These are phyloP conservation scores for Oryzias melastigma DNA, from an alignment of 2,113 vertebrate species.

Conservation along the genomic window DNA sequence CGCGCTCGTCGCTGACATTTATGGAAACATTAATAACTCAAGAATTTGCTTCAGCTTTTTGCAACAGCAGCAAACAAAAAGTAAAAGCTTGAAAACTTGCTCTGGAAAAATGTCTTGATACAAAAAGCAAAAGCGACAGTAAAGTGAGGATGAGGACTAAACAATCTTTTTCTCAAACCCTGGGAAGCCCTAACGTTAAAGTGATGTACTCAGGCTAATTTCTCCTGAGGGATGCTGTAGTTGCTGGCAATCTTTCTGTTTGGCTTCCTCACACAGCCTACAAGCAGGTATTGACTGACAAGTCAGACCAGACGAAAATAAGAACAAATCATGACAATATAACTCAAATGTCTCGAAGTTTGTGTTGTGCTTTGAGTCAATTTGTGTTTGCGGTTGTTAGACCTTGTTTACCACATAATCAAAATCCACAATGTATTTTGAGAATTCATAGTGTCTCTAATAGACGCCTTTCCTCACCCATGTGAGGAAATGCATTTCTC, in stretches of 20 bases:
- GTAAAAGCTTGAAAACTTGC: background rate
- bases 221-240: constrained; percentile 44
- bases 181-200: constrained; percentile 34
- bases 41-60: constrained; percentile 15
- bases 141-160: background rate
- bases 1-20: constrained; percentile 30
- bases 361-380: constrained; percentile 18
- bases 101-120: background rate
- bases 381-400: background rate
- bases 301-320: too few species aligned
- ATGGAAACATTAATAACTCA: constrained; percentile 37
- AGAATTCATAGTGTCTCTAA: constrained; percentile 31
- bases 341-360: too few species aligned
- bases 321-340: too few species aligned
- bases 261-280: too few species aligned
- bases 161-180: background rate
- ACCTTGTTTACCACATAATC: constrained; percentile 27
- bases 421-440: background rate
- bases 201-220: constrained; percentile 39
- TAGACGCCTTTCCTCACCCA: too few species aligned
- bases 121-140: constrained; percentile 19
- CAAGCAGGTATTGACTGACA: too few species aligned
- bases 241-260: constrained; percentile 19
- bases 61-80: background rate
- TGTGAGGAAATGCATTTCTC: too few species aligned